A percentile compares a stretch with the other conserved stretches of the same genome.
These are phyloP conservation scores for Halocynthia aurantium DNA, from an alignment of 23 tunicate species.

Conservation along the genomic window DNA sequence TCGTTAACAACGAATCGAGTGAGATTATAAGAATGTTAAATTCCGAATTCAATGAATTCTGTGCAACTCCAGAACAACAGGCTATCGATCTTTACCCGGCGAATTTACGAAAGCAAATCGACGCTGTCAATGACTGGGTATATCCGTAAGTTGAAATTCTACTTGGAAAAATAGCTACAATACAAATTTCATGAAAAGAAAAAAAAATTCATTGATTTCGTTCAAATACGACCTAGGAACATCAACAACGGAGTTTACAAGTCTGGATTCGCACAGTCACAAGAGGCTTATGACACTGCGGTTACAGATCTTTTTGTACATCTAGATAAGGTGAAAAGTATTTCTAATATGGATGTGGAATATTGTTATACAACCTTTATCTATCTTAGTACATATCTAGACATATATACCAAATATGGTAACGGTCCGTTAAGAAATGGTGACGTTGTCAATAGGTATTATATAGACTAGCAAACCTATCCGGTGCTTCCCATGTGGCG, in stretches of 20 bases:
- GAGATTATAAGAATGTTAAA: conserved; percentile 79
- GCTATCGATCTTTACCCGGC: conserved; percentile 62
- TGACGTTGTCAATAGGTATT: too few species aligned
- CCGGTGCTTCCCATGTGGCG: too few species aligned
- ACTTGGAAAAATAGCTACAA: not conserved
- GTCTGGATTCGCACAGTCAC: conserved; percentile 65
- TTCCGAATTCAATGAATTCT: conserved; percentile 40
- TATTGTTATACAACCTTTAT: too few species aligned
- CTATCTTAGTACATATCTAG: too few species aligned
- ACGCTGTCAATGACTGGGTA: conserved; percentile 74
- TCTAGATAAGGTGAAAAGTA: conserved; percentile 45
- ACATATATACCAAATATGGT: too few species aligned
- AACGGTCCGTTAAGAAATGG: too few species aligned
- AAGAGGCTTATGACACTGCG: conserved; percentile 77
- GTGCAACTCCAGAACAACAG: conserved; percentile 48
- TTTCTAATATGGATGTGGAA: too few species aligned
- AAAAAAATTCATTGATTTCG: not conserved
- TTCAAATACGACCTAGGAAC: conserved; percentile 11
- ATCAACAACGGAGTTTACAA: conserved; percentile 87
- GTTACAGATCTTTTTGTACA: conserved; percentile 49
- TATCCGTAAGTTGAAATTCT: conserved; percentile 44
- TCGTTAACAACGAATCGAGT: conserved; percentile 94
- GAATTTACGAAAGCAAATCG: conserved; percentile 35
- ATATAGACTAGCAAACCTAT: too few species aligned
- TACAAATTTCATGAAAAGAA: not conserved